phyloP scores from a whole-genome alignment of 2,797 vertebrate genomes.

The Poecile montanus region DNA sequence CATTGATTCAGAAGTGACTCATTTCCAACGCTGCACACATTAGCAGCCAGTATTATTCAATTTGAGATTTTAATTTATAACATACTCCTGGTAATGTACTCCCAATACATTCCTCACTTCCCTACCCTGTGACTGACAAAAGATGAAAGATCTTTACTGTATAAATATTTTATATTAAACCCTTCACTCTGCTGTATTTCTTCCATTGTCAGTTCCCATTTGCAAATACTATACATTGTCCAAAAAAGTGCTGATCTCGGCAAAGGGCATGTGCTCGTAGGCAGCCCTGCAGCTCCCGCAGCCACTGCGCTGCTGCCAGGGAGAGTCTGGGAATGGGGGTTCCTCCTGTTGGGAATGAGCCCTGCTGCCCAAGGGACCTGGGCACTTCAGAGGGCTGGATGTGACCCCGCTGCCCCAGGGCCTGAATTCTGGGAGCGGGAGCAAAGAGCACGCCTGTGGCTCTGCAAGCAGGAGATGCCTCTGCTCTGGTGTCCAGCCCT shows the following conservation, averaged over 20 bases:
- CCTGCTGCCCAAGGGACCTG: background rate
- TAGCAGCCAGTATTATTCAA: constrained; percentile 80
- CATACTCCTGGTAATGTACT: constrained; percentile 81
- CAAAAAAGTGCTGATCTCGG: constrained; percentile 64
- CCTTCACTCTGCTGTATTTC: constrained; percentile 77
- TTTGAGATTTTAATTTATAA: constrained; percentile 83
- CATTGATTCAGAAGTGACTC: constrained; percentile 76
- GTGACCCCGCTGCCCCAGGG: accelerated
- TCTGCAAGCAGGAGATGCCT: background rate
- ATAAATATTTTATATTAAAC: constrained; percentile 84
- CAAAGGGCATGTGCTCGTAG: background rate
- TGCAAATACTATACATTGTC: constrained; percentile 74
- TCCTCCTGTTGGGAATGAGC: background rate
- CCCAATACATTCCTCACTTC: constrained; percentile 79
- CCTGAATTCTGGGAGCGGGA: background rate
- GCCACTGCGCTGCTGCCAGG: background rate
- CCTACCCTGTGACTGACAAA: constrained; percentile 78
- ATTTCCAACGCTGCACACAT: constrained; percentile 77
- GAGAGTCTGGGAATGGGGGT: background rate
- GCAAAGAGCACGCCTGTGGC: accelerated
- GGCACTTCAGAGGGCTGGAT: background rate
- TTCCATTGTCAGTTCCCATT: constrained; percentile 78
- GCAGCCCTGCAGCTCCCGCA: background rate
- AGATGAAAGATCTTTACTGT: constrained; percentile 81
- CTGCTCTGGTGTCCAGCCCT: background rate